Conservation (phyloP, 2,797 vertebrate genomes). For the Sylvilagus floridanus region DNA sequence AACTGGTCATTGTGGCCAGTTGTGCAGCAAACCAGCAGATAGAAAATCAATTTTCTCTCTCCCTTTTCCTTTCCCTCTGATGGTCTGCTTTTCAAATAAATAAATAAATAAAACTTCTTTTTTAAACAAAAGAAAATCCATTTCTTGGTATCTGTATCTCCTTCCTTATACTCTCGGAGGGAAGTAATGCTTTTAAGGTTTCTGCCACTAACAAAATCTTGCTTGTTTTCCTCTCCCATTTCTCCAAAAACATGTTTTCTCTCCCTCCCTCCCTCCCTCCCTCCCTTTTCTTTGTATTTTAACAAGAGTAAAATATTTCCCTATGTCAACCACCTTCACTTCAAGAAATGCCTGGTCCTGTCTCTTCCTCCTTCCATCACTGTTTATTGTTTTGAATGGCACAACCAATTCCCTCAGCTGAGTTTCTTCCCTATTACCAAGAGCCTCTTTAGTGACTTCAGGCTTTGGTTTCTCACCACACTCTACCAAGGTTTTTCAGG, state of each 20-base stretch:
- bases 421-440: slow-evolving; percentile 4
- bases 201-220: background rate
- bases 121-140: background rate
- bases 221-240: background rate
- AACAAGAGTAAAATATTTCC: slow-evolving; percentile 15
- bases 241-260: slow-evolving; percentile 22
- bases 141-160: background rate
- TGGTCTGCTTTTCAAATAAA: too few species aligned
- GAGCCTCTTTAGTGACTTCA: background rate
- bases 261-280: background rate
- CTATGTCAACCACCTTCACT: background rate
- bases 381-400: slow-evolving; percentile 36
- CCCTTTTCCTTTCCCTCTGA: too few species aligned
- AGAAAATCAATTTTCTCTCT: too few species aligned
- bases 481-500: background rate
- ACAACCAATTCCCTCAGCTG: background rate
- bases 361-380: background rate
- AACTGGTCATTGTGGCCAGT: too few species aligned
- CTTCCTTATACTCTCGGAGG: slow-evolving; percentile 7
- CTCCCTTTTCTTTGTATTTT: background rate
- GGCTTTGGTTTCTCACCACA: background rate
- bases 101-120: too few species aligned
- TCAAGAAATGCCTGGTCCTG: background rate
- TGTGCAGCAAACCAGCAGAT: too few species aligned
- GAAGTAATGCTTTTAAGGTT: slow-evolving; percentile 24